Evolutionary conservation across 2,113 vertebrate genomes (phyloP), one percentile per base, ranked within the genome.

Genomic region (Lepus europaeus): DNA sequence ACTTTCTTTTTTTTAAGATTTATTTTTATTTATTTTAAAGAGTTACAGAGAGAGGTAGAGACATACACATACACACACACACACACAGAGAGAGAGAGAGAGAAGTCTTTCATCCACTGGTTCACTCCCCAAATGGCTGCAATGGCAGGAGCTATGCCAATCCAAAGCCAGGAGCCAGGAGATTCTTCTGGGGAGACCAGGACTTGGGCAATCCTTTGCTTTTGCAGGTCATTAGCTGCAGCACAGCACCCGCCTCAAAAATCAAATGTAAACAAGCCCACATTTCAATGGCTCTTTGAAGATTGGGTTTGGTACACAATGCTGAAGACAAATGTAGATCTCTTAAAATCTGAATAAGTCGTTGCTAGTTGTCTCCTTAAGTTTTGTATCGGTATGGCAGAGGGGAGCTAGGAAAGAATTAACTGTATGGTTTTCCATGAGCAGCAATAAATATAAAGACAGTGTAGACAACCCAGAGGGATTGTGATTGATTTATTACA

Each of bases 401-500:
- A 6, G 8, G 31, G 0, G 64, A 9, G 7, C 36, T 53, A 53
- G 49, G 78, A 59, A 74, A 89, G 89, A 96, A 76, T 45, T 49
- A 96, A 77, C 63, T 14, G 31, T 27, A 56, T 29, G 85, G 39
- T 90, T 97, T 97, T 97, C 93, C 87, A 87, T 94, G 81, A 91
- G 66, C 74, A 29, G 91, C 56, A 97, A 88, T 96, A 98, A 97
- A 93, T 89, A 95, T 36, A 31, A 91, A 87, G 97, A 93, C 78
- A 97, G 83, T n/a, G 45, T 66, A 97, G 94, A 95, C 79, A 95
- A 96, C 95, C 90, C 90, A 95, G 96, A 96, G 36, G 90, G 96
- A 86, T 45, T 87, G 49, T 95, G 97, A 98, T 97, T 97, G 98
- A 98, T 98, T 98, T 97, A 98, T 96, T 97, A 95, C 94, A 96